Evolutionary conservation across 64 coral and sea anemone genomes (phyloP), one percentile per base, ranked within the genome.

Genomic region (Actinia tenebrosa): DNA sequence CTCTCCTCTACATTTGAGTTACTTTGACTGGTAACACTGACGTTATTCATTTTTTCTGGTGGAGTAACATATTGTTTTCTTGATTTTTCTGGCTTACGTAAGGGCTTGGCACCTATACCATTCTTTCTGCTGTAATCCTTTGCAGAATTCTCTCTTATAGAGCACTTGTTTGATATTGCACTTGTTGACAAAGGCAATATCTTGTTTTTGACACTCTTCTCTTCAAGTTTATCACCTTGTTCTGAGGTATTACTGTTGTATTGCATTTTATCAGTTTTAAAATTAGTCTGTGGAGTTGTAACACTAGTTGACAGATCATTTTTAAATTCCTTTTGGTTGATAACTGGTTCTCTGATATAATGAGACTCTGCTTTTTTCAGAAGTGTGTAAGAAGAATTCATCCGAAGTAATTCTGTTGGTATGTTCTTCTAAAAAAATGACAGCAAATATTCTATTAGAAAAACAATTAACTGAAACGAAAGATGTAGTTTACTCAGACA

Each of bases 81-180:
- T 81, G 79, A 81, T 81, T 81, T 81, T 52, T 81, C 79, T 81
- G 79, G 79, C 46, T 52, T 81, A 5, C 79, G 79, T 18, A 81
- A 81, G 4, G 79, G 79, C 46, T 50, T 81, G 0, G 79, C n/a
- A 75, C n/a, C 79, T 4, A 20, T 3, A 46, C 50, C 22, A 22
- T 81, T 53, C 79, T 81, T 81, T 42, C 69, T 75, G 69, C 13
- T 75, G 27, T 42, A 75, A 30, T 75, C 23, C 20, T n/a, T 66
- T 66, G 63, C 1, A 22, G 23, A 3, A 42, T 27, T 75, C 10
- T 75, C 69, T 42, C 13, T 42, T 27, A 18, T 9, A 75, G 25
- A 11, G 25, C 13, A 75, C 42, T 30, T 16, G 2, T 15, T 27
- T 25, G 26, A 75, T 75, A 13, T 16, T 42, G 42, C 3, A 42